These are phyloP conservation scores for Brachynemurus nebulosus DNA, from an alignment of 2,888 invertebrate genomes.

Conservation along the genomic window DNA sequence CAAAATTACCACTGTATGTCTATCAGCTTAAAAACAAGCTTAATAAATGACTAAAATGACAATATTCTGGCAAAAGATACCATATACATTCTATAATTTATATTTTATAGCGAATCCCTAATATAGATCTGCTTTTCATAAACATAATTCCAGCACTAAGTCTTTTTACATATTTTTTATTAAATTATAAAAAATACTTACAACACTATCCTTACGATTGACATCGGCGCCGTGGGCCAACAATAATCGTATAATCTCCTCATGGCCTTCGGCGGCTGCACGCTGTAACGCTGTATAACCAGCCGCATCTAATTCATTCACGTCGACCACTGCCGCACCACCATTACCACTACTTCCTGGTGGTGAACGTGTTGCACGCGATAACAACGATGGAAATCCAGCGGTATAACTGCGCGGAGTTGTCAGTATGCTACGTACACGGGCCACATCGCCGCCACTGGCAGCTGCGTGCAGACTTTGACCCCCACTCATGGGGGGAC, in stretches of 20 bases:
- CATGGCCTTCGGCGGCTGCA: conserved; percentile 71
- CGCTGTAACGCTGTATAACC: conserved; percentile 65
- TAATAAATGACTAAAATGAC: background rate
- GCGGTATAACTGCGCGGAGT: conserved; percentile 21
- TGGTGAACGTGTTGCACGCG: conserved; percentile 23
- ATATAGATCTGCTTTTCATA: no score
- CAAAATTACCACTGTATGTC: no score
- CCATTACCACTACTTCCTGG: conserved; percentile 28
- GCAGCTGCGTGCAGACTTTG: conserved; percentile 30
- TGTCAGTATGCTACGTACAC: conserved; percentile 26
- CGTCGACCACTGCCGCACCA: conserved; percentile 29
- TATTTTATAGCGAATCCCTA: no score
- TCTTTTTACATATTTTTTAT: background rate
- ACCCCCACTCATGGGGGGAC: conserved; percentile 20
- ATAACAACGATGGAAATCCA: background rate
- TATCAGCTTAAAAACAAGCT: background rate
- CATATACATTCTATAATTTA: no score
- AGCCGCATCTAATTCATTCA: conserved; percentile 38
- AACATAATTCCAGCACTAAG: no score
- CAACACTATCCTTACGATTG: conserved; percentile 62
- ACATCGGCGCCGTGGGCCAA: conserved; percentile 51
- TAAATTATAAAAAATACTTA: conserved; percentile 28
- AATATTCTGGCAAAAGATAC: no score
- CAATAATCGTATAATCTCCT: conserved; percentile 56
- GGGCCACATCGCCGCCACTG: conserved; percentile 27